Evolutionary conservation across 1,140 invertebrate genomes (phyloP).

Genomic region (Drosophila pruinosa): DNA sequence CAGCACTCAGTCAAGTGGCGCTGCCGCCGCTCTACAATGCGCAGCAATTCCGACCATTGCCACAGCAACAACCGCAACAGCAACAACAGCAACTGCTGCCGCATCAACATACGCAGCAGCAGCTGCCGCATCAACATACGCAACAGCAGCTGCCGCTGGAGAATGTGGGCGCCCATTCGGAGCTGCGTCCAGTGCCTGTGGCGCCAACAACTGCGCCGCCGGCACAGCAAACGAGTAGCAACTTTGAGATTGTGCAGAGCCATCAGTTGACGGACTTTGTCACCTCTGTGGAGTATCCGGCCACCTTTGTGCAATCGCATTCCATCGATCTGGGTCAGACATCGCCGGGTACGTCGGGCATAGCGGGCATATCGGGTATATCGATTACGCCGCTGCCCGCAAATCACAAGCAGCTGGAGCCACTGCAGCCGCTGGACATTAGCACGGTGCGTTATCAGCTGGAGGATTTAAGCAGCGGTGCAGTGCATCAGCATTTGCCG

Average conservation of each 20-base stretch:
- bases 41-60: slow-evolving; percentile 83
- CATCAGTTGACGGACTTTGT: slow-evolving; percentile 86
- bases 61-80: slow-evolving; percentile 26
- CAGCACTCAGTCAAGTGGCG: slow-evolving; percentile 84
- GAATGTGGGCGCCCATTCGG: slow-evolving; percentile 69
- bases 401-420: slow-evolving; percentile 10
- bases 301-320: slow-evolving; percentile 86
- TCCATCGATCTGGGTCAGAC: slow-evolving; percentile 83
- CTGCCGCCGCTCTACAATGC: slow-evolving; percentile 85
- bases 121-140: background rate
- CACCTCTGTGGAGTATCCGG: slow-evolving; percentile 87
- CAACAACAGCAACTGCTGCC: slow-evolving; percentile 22
- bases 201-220: slow-evolving; percentile 21
- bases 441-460: slow-evolving; percentile 69
- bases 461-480: slow-evolving; percentile 73
- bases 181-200: slow-evolving; percentile 56
- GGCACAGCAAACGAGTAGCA: slow-evolving; percentile 41
- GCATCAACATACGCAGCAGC: background rate
- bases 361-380: no score
- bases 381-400: background rate
- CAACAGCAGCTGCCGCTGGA: slow-evolving; percentile 44
- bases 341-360: background rate
- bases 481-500: slow-evolving; percentile 69
- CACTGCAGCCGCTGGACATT: slow-evolving; percentile 25
- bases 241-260: slow-evolving; percentile 85